Base-by-base conservation (phyloP, 64 coral and sea anemone species). In the Orbicella faveolata region DNA sequence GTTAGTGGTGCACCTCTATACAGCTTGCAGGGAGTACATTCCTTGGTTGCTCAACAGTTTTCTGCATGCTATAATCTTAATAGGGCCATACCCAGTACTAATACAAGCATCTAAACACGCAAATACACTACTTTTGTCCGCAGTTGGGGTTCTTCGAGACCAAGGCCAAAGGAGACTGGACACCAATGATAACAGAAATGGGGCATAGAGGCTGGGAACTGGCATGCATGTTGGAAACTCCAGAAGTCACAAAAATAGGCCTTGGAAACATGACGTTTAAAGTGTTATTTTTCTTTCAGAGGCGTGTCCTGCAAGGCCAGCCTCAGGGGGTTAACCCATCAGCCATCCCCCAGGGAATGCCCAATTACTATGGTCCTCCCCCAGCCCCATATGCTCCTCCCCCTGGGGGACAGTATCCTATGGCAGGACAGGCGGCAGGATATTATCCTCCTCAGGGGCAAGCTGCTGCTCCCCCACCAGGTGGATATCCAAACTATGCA, bases 101-200 rank as follows among this genome's bases (percentile, higher is more conserved):
- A 10, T 4, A 41, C 39, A 41, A 4, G 39, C 39, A 11, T 57
- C 54, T 8, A 57, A 57, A 57, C 54, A 57, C 54, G 7, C 13
- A 11, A 57, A 57, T 14, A 26, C 48, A 19, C n/a, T 67, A 18
- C 73, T 91, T 91, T 36, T 21, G 34, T 37, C 72, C 34, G 2
- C 74, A 98, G 96, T 64, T 98, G 87, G 96, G 96, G 20, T 92
- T 98, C 79, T 95, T 95, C 26, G 83, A 95, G 74, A 98, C 96
- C 65, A 98, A 98, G 76, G 93, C 96, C 3, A 95, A 98, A 88
- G 94, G 93, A 88, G 94, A 98, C 84, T 98, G 96, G 96, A 89
- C 90, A 83, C 93, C 93, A 85, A 98, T 98, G 96, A 95, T 98
- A 51, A 85, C 55, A 68, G 96, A 98, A 86, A 98, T 98, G 96